These are phyloP conservation scores for Noturus placidus DNA, from an alignment of 2,113 vertebrate species.

Conservation along the genomic window DNA sequence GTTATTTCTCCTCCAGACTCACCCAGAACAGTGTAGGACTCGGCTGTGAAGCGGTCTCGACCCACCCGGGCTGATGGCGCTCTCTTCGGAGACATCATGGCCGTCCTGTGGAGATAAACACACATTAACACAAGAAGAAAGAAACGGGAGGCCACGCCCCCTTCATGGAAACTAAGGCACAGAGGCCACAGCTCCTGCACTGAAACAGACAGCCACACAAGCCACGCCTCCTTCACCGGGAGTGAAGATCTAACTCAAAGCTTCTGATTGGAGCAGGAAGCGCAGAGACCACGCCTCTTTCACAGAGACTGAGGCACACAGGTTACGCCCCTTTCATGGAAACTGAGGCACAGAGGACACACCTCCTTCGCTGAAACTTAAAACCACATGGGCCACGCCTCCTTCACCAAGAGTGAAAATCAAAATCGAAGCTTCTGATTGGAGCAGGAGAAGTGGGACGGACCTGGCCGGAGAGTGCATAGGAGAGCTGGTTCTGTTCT, in stretches of 20 bases:
- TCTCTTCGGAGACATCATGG: slow-evolving; percentile 89
- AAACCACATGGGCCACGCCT: background rate
- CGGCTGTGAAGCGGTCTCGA: slow-evolving; percentile 89
- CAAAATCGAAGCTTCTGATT: background rate
- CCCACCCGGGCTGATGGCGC: slow-evolving; percentile 78
- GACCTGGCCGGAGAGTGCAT: slow-evolving; percentile 94
- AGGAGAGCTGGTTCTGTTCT: slow-evolving; percentile 86
- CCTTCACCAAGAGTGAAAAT: too few species aligned
- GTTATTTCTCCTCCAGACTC: slow-evolving; percentile 38
- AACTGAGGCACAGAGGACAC: background rate
- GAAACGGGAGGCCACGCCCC: background rate
- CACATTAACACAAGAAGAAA: background rate
- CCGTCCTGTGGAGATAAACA: slow-evolving; percentile 68
- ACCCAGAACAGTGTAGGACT: slow-evolving; percentile 97
- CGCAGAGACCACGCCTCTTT: background rate
- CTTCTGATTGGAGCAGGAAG: too few species aligned
- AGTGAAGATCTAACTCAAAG: too few species aligned
- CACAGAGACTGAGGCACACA: background rate
- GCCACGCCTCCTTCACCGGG: too few species aligned
- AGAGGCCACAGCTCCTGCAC: background rate
- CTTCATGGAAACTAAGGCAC: too few species aligned
- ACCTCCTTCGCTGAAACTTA: background rate
- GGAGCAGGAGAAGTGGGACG: background rate
- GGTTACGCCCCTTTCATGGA: background rate
- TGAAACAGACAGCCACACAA: background rate